Base-by-base conservation (phyloP, 2,888 invertebrate species). In the Byasa hedistus region DNA sequence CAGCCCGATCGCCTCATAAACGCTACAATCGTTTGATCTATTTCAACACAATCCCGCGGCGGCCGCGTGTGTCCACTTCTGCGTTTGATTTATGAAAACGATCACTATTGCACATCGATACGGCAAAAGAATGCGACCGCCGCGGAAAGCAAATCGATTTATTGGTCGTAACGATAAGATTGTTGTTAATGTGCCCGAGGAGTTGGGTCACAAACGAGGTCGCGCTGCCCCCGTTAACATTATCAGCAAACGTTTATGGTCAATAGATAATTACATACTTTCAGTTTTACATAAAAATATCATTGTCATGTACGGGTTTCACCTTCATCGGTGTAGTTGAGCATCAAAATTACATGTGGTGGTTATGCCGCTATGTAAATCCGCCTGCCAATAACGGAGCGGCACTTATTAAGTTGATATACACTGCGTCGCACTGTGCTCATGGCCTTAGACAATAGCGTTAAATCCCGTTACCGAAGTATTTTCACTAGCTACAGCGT, bases 121-220 rank as follows among this genome's bases (percentile, higher is more conserved):
- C 2, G 57, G 36, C 23, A 12, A 21, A 63, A 32, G 57, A 52
- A 57, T 52, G 57, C 21, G 24, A 56, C 23, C 54, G 32, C 17
- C 57, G 56, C 27, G 63, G 63, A 63, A 63, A 57, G 48, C 36
- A 51, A 32, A 61, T 65, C 57, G 61, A 57, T 57, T 61, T 66
- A 61, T 66, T 61, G 57, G 61, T 66, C 27, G 52, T 8, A 51
- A 23, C 60, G 65, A 65, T 65, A 61, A 61, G 52, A 61, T 57
- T 39, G 39, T 39, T 54, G 21, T 66, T 61, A 48, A 65, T 32
- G 52, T 48, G 24, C n/a, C 52, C 52, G 21, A 66, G 61, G 61
- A 66, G 57, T 36, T 54, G 57, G 57, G 57, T 61, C 27, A 52
- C 51, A 4, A 61, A 61, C 51, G 57, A 61, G 36, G 61, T 32